Base-by-base conservation (phyloP, 2,797 vertebrate species). In the Chelidonichthys spinosus region DNA sequence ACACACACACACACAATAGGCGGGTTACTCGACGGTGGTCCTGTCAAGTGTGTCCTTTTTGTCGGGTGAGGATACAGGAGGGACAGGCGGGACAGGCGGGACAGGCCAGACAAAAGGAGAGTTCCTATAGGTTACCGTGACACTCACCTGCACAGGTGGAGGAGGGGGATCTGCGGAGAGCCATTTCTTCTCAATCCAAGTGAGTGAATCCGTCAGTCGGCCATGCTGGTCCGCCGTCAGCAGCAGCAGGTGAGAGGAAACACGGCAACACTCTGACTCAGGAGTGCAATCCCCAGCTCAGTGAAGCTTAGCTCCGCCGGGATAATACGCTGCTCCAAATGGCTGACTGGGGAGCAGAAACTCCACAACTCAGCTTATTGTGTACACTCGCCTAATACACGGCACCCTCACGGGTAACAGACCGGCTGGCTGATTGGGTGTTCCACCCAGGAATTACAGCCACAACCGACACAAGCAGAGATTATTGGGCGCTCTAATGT, bases 131-230 rank as follows among this genome's bases (percentile, higher is more conserved):
- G 56, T 81, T 72, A 44, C 72, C 15, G 58, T 40, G 43, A 39
- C 64, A 87, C 92, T 92, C 82, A 93, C 92, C 92, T 87, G 88
- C 72, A 44, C 69, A 85, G 75, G 85, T 72, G 1, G 89, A 89
- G 68, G 90, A 91, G 52, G 92, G 78, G 25, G 89, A 83, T 79
- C 84, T 87, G 58, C 80, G 84, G 33, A 90, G 61, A 64, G 91
- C 74, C 92, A 93, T 93, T 44, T 68, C 54, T 3, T 37, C 18
- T 76, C 61, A 60, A 63, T 69, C 40, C 62, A 62, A 54, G 58
- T 39, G 39, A 69, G 54, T 2, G 76, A 5, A 46, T 32, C 60
- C 39, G 67, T 81, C 73, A 70, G 56, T 63, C 49, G 15, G 82
- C 37, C 89, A 83, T 79, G 77, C 72, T 68, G 85, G 33, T 60